Evolutionary conservation across 1,140 invertebrate species (phyloP), one percentile per base, ranked within the genome.

Genomic region (Cyphomyrmex costatus): DNA sequence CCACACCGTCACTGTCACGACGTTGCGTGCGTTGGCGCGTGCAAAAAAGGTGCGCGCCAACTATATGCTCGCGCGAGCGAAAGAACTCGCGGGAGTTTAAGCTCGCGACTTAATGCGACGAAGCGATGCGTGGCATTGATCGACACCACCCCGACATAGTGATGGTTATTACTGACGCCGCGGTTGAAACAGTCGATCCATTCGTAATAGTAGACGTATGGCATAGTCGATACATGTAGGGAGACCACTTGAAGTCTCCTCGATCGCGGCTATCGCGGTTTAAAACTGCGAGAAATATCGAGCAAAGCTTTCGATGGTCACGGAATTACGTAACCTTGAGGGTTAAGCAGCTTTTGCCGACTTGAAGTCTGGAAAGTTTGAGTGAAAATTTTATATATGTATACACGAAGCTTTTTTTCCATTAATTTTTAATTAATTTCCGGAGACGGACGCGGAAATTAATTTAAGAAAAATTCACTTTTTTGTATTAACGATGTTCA

Each of bases 71-170:
- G 49, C 19, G 16, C 33, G 51, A 24, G 51, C 58, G 70, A 73
- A 58, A 68, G 21, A 74, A 68, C 51, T 33, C 71, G 53, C 78
- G 58, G 49, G 30, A 30, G 53, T 68, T 63, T 56, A n/a, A 70
- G n/a, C 61, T 30, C 36, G 33, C 65, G 65, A 27, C 63, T 53
- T 58, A 53, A 73, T 49, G 49, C 33, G 27, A 65, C 87, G 66
- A 65, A 27, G 51, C 24, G 51, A 83, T 83, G 46, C 36, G 53
- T 19, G 66, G 51, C 66, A 73, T 73, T 60, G 66, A 82, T 82
- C 53, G 77, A 68, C 63, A 63, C 12, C 33, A 30, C 3, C 36
- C 33, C 19, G 53, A 6, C 19, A 21, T 16, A 16, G 21, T 56
- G 74, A 61, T 56, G 21, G 36, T 66, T 65, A 30, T 78, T 42